A percentile compares a stretch with the other conserved stretches of the same genome.
Evolutionary conservation across 2,888 invertebrate genomes (phyloP).

Genomic region (Chalcis sispes): DNA sequence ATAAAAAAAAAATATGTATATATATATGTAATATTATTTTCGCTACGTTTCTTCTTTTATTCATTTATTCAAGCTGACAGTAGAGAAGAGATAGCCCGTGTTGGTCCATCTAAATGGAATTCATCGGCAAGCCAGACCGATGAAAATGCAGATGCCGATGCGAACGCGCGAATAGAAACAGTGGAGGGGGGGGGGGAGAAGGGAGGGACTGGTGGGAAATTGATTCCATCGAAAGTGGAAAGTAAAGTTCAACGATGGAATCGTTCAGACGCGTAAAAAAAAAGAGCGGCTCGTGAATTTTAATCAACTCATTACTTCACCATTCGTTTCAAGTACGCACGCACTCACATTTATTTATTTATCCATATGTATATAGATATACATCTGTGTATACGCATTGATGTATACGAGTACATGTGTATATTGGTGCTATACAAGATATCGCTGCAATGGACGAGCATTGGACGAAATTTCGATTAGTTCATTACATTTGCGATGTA

Average conservation of each 20-base stretch:
- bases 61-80: slow-evolving; percentile 50
- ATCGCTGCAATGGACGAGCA: slow-evolving; percentile 17
- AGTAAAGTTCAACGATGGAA: slow-evolving; percentile 56
- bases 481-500: slow-evolving; percentile 38
- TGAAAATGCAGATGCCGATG: slow-evolving; percentile 50
- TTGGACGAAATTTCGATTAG: slow-evolving; percentile 16
- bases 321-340: slow-evolving; percentile 42
- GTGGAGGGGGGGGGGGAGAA: too few relatives aligned
- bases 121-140: slow-evolving; percentile 43
- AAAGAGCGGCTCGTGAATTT: slow-evolving; percentile 55
- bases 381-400: not conserved
- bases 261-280: slow-evolving; percentile 52
- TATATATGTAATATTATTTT: slow-evolving; percentile 42
- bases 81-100: slow-evolving; percentile 42
- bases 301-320: slow-evolving; percentile 55
- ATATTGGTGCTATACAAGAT: too few relatives aligned
- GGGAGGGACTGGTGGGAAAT: too few relatives aligned
- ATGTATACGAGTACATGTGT: not conserved
- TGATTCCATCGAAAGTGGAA: slow-evolving; percentile 56
- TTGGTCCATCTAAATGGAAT: slow-evolving; percentile 52
- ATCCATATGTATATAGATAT: not conserved
- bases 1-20: slow-evolving; percentile 27
- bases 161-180: slow-evolving; percentile 43
- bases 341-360: too few relatives aligned
- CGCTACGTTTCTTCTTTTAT: slow-evolving; percentile 51